Percentiles rank a stretch among this genome's conserved stretches.
phyloP scores from a whole-genome alignment of 2,797 vertebrate species.

The Steatocranus sp. region DNA sequence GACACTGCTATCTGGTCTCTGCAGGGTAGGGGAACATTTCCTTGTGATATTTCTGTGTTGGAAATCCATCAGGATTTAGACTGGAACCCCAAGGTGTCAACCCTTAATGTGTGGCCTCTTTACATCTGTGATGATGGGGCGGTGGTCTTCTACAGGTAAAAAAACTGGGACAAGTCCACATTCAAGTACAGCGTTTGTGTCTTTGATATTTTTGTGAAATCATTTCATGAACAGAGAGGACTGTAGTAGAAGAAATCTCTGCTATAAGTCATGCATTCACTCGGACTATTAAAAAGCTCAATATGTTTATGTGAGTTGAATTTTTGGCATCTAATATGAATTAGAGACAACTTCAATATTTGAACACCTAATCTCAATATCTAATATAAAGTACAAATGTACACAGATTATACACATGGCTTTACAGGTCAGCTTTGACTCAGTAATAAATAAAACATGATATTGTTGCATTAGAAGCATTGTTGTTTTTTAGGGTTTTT shows the following conservation, averaged over 20 bases:
- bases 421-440: background rate
- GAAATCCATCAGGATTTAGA: slow-evolving; percentile 99
- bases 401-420: background rate
- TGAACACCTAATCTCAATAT: background rate
- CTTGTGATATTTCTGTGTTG: slow-evolving; percentile 97
- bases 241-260: background rate
- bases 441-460: background rate
- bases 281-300: background rate
- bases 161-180: background rate
- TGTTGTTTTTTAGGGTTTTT: background rate
- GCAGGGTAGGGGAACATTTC: slow-evolving; percentile 98
- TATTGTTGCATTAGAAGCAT: background rate
- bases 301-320: background rate
- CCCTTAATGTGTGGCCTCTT: slow-evolving; percentile 97
- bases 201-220: background rate
- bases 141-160: slow-evolving; percentile 98
- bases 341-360: background rate
- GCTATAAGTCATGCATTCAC: background rate
- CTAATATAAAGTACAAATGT: background rate
- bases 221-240: background rate
- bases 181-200: background rate
- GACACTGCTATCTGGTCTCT: background rate
- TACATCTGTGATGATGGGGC: slow-evolving; percentile 99
- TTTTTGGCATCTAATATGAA: background rate
- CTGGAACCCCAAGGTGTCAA: slow-evolving; percentile 99